Conservation (phyloP, 2,113 vertebrate species). For the Helogale parvula region DNA sequence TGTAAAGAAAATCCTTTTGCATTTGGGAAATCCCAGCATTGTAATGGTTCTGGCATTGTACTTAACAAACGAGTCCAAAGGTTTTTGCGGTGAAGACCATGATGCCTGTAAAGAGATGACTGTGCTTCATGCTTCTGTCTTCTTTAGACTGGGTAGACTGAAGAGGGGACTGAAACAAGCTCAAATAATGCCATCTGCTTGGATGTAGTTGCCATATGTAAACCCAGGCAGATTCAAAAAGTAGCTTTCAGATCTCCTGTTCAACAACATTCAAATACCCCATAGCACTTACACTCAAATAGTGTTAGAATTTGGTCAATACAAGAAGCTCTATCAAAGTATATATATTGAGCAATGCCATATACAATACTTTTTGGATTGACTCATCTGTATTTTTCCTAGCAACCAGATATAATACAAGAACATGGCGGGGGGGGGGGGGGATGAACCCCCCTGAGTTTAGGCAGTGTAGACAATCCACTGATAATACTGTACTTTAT, state of each 20-base stretch:
- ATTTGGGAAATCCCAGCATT: neutral
- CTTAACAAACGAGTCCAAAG: neutral
- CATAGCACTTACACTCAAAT: neutral
- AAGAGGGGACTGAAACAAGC: neutral
- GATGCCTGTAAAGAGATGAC: neutral
- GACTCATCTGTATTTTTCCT: neutral
- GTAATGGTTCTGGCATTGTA: neutral
- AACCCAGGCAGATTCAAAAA: neutral
- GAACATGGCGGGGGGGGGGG: neutral
- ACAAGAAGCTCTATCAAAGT: neutral
- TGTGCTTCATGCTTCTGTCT: neutral
- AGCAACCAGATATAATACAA: neutral
- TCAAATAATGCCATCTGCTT: neutral
- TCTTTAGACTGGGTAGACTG: neutral
- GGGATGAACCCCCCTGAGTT: neutral
- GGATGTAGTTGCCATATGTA: neutral
- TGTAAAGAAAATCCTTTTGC: neutral
- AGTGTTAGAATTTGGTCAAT: neutral
- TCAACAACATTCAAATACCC: neutral
- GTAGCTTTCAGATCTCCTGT: neutral
- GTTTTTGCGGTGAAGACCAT: neutral
- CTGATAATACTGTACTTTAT: too few species aligned
- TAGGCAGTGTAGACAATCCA: neutral
- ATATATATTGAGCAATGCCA: neutral
- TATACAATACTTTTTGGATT: neutral